Evolutionary conservation across 1,140 invertebrate species (phyloP).

Genomic region (Leucophenga varia): DNA sequence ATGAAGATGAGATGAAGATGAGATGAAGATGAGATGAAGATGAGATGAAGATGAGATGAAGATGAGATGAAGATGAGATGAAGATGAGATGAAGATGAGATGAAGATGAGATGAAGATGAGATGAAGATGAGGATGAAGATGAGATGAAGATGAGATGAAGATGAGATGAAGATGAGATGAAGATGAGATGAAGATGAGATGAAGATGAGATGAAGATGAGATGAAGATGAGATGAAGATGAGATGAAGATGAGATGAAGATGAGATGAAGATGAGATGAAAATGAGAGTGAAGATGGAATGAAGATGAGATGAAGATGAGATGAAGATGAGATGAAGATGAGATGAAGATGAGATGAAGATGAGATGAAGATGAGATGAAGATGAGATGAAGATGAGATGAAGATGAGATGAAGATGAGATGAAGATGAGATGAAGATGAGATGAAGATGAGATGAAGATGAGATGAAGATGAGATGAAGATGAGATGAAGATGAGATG

Average conservation of each 20-base stretch:
- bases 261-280: not conserved
- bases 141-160: not conserved
- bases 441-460: not conserved
- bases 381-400: not conserved
- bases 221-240: not conserved
- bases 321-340: not conserved
- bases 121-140: not conserved
- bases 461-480: not conserved
- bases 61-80: not conserved
- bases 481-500: not conserved
- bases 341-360: not conserved
- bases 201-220: not conserved
- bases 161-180: not conserved
- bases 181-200: not conserved
- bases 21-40: no score
- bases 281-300: not conserved
- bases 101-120: not conserved
- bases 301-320: not conserved
- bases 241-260: not conserved
- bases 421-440: not conserved
- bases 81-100: not conserved
- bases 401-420: not conserved
- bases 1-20: no score
- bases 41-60: not conserved
- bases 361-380: not conserved